Base-by-base conservation (phyloP, 2,888 invertebrate genomes). In the Craniophora ligustri region DNA sequence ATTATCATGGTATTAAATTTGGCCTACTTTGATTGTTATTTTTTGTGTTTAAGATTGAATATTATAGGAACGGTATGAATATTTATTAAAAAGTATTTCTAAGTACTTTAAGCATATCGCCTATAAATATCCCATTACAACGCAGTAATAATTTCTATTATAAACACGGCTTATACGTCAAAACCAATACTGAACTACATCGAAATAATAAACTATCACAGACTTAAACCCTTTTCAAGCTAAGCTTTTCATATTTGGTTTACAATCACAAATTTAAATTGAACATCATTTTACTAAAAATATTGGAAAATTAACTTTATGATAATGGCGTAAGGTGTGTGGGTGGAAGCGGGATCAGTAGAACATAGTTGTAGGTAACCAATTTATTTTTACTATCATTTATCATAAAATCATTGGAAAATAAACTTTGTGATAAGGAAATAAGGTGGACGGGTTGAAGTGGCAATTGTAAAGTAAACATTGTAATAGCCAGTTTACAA, bases 231-330 rank as follows among this genome's bases (percentile, higher is more conserved):
- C 72, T 78, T 77, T 75, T 70, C 56, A 61, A 78, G 57, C 70
- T 75, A 65, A 59, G 67, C 72, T 80, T 78, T 79, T 84, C 78
- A 71, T 86, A 83, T 87, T 87, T 86, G 82, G 78, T 82, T 81
- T 76, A 70, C 74, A 76, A 61, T 39, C 46, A 71, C 68, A 51
- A 73, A 11, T 26, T 48, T 55, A 56, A 0, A 3, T 45, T 15
- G 51, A 21, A 13, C 14, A 19, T 32, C 14, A 23, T 28, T 8
- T 42, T 67, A 59, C 6, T 1, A 1, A 6, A 16, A 31, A 8
- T 4, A 53, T 48, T 28, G 28, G 10, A 67, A 56, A 59, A 51
- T 60, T 40, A 42, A 60, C 69, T 72, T 55, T 75, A 76, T 26
- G n/a, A n/a, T 8, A n/a, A 34, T 5, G 15, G 0, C 5, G 40